Conservation (phyloP, 2,797 vertebrate genomes). For the Falco cherrug region DNA sequence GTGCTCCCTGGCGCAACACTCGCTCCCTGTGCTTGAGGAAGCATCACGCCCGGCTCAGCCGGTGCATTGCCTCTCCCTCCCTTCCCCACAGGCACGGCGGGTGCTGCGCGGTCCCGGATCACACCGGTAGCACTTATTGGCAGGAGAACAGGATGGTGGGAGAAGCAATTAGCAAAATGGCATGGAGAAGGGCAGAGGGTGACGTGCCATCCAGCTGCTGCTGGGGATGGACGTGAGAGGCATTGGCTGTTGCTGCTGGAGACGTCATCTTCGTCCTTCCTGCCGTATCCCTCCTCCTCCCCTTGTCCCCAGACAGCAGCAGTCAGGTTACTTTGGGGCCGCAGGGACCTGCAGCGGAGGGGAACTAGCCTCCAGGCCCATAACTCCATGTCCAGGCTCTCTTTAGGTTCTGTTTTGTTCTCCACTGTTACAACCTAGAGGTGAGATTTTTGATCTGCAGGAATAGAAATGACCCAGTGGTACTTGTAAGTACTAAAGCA, state of each 20-base stretch:
- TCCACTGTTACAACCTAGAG: not conserved
- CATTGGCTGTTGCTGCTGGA: not conserved
- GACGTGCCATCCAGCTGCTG: not conserved
- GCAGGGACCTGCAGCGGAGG: not conserved
- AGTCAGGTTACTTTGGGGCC: not conserved
- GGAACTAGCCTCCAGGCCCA: not conserved
- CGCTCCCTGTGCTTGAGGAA: not conserved
- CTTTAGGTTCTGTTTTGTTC: not conserved
- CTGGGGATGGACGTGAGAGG: not conserved
- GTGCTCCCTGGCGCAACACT: not conserved
- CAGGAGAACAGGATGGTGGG: not conserved
- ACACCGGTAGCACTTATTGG: not conserved
- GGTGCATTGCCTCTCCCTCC: not conserved
- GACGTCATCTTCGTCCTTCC: not conserved
- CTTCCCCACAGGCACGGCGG: accelerated
- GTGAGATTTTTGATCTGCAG: not conserved
- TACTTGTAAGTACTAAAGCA: not conserved
- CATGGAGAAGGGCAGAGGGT: no score
- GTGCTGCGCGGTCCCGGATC: not conserved
- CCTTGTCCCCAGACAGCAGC: not conserved
- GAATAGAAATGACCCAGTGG: not conserved
- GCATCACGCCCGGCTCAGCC: not conserved
- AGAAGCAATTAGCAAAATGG: not conserved
- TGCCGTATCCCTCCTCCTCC: not conserved
- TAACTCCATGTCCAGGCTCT: not conserved